Base-by-base conservation (phyloP, 2,113 vertebrate genomes). In the Crotalus helleri region DNA sequence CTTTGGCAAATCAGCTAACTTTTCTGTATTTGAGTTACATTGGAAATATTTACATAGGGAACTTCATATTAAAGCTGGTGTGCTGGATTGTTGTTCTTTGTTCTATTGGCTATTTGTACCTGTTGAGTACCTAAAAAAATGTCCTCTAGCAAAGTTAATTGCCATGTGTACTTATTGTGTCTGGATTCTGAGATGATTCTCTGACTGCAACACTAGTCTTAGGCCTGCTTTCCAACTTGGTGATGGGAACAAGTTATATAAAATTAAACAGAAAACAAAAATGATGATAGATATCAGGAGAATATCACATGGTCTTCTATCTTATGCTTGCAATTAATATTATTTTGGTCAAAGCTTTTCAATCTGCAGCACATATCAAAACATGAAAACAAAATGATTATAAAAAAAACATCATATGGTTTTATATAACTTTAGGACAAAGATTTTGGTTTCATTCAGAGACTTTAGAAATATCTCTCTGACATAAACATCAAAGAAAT, bases 81-180 rank as follows among this genome's bases (percentile, higher is more conserved):
- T 90, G 93, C 85, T 95, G 94, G 91, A 92, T 92, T 93, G 93
- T 58, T 94, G 26, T 96, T 92, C 91, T 93, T 96, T 96, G 92
- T 89, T 95, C 92, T 92, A 92, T 88, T 93, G 91, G 91, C 92
- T 93, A 94, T 92, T 93, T 33, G 64, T 94, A 96, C 94, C 93
- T 95, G 94, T 93, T 95, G 94, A 93, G 93, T 94, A 96, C 92
- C 94, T 95, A 95, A 96, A 96, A 96, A 96, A 93, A 94, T 23
- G 85, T 94, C 92, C 95, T 95, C 94, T 93, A 96, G 94, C 91
- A 95, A 91, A 96, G 95, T 92, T 97, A 95, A 93, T 93, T 92
- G 93, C 81, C 88, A 94, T 88, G 93, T 93, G 94, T 1, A 95
- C 92, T 96, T 93, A 88, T 92, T 93, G 94, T 93, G 92, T 95